Evolutionary conservation across 2,797 vertebrate genomes (phyloP).

Genomic region (Bradypodion ventrale): DNA sequence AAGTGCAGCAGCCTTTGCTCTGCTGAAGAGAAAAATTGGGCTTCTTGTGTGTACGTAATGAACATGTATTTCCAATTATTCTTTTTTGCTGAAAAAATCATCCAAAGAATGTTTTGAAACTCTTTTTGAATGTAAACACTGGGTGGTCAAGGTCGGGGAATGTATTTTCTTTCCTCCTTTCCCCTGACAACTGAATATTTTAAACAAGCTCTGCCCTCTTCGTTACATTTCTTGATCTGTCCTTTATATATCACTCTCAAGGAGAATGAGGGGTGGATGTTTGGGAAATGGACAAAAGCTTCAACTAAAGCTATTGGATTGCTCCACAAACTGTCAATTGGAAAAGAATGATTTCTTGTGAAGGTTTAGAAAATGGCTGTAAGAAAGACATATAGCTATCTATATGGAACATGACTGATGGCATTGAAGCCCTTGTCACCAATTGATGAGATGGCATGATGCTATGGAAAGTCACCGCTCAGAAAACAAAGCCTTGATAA

Average conservation of each 20-base stretch:
- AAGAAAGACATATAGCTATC: neutral
- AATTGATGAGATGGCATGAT: neutral
- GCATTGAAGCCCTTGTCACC: neutral
- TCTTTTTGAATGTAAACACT: constrained; percentile 62
- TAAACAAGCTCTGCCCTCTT: constrained; percentile 62
- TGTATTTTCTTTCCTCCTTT: constrained; percentile 64
- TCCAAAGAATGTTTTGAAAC: constrained; percentile 59
- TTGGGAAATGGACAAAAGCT: constrained; percentile 34
- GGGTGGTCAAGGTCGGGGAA: constrained; percentile 65
- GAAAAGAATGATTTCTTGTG: constrained; percentile 18
- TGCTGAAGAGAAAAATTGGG: constrained; percentile 11
- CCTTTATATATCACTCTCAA: constrained; percentile 55
- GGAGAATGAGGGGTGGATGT: constrained; percentile 45
- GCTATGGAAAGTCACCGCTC: neutral
- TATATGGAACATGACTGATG: neutral
- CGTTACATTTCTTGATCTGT: constrained; percentile 63
- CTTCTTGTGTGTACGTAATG: constrained; percentile 13
- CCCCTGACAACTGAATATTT: constrained; percentile 64
- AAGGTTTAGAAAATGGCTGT: constrained; percentile 27
- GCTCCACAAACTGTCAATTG: constrained; percentile 45
- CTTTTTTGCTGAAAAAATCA: constrained; percentile 64
- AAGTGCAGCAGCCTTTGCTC: constrained; percentile 19
- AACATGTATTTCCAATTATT: constrained; percentile 39
- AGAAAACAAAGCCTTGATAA: neutral
- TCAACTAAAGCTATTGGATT: constrained; percentile 40